A percentile compares a stretch with the other conserved stretches of the same genome.
Evolutionary conservation across 2,888 invertebrate genomes (phyloP).

Genomic region (Acronicta aceris): DNA sequence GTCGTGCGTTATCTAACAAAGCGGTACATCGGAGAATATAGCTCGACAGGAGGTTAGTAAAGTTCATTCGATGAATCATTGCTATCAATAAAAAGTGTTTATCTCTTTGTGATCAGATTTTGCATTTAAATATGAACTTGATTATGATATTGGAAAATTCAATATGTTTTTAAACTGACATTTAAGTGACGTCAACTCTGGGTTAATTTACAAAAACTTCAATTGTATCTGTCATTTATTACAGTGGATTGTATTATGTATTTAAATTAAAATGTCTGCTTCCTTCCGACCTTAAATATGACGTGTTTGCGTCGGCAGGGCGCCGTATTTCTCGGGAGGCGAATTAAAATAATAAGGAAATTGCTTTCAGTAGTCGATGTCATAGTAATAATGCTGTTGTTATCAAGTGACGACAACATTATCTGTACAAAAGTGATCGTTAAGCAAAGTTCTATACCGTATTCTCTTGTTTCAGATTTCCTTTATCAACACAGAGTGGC

Average conservation of each 20-base stretch:
- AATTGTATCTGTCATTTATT: constrained; percentile 36
- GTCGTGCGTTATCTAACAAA: constrained; percentile 94
- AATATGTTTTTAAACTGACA: constrained; percentile 36
- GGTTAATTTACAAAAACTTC: constrained; percentile 40
- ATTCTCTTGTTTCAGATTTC: constrained; percentile 91
- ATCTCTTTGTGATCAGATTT: constrained; percentile 14
- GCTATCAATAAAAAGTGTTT: constrained; percentile 35
- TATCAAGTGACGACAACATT: constrained; percentile 43
- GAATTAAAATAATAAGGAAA: constrained; percentile 67
- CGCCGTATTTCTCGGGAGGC: constrained; percentile 47
- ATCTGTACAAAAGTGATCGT: constrained; percentile 46
- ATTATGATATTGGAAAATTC: constrained; percentile 21
- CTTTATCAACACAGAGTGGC: constrained; percentile 94
- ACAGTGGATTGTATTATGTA: constrained; percentile 47
- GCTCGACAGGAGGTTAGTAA: constrained; percentile 93
- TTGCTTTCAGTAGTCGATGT: constrained; percentile 40
- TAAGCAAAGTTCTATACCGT: constrained; percentile 44
- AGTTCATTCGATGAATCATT: constrained; percentile 48
- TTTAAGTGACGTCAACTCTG: constrained; percentile 48
- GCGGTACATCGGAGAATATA: constrained; percentile 94
- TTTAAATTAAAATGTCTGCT: constrained; percentile 59
- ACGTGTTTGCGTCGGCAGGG: constrained; percentile 62
- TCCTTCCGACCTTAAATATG: constrained; percentile 76
- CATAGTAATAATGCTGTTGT: too few relatives aligned
- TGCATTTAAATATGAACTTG: constrained; percentile 26